Conservation (phyloP, 2,113 vertebrate genomes). For the Fulmarus glacialis region DNA sequence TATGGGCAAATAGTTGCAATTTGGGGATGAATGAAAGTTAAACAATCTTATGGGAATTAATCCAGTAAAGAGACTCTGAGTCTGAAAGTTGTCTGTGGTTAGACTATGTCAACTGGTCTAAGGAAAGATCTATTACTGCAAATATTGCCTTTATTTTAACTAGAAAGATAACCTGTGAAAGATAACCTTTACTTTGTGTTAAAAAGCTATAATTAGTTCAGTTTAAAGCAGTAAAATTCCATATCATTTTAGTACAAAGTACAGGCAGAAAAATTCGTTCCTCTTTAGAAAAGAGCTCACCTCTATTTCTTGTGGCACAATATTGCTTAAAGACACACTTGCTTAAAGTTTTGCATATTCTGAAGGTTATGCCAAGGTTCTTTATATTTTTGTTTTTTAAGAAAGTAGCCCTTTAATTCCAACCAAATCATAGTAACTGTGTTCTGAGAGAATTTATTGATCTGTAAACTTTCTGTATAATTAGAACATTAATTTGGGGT, state of each 20-base stretch:
- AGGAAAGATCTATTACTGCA: background rate
- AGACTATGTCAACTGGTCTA: background rate
- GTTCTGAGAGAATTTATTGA: background rate
- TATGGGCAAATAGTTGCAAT: background rate
- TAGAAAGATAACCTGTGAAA: background rate
- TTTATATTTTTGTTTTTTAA: background rate
- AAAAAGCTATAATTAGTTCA: background rate
- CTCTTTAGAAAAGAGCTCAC: background rate
- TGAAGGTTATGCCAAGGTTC: background rate
- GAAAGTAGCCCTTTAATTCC: background rate
- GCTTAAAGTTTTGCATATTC: background rate
- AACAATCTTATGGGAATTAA: background rate
- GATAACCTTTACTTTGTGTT: background rate
- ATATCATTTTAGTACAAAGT: background rate
- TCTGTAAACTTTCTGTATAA: background rate
- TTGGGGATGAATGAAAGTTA: background rate
- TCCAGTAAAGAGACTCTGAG: background rate
- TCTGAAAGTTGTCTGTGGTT: background rate
- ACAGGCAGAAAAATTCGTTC: background rate
- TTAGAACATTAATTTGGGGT: background rate
- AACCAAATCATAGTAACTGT: background rate
- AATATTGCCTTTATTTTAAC: background rate
- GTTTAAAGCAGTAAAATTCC: background rate
- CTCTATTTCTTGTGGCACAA: background rate
- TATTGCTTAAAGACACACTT: background rate